Base-by-base conservation (phyloP, 2,113 vertebrate species). In the Zapus hudsonius region DNA sequence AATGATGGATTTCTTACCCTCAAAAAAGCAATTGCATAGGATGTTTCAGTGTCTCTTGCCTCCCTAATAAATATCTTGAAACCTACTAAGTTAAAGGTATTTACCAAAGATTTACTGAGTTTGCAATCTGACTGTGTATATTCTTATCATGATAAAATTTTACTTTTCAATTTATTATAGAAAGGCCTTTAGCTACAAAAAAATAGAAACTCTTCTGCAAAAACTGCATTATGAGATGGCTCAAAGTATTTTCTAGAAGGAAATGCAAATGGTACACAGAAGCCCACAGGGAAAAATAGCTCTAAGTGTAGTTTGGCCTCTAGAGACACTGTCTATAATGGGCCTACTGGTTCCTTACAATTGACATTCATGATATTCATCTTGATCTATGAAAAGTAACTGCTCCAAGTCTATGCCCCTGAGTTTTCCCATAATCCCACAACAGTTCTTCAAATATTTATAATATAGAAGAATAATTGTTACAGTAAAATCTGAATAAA, bases 381-480 rank as follows among this genome's bases (percentile, higher is more conserved):
- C 20, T 63, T 11, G 23, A 61, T 61, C 20, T 86, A 22, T 55
- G 4, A 76, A 11, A 70, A 83, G 8, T 25, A 87, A 66, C 5
- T 5, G 3, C 31, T 20, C 5, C 64, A 67, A 80, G 2, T 38
- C 8, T 61, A 8, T 63, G 33, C 55, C 23, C 52, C 44, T 31
- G 72, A 42, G 13, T n/a, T 10, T 91, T 69, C 59, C 33, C 20
- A 59, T 27, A 72, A 72, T 87, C 72, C 19, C 5, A 36, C 20
- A 57, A n/a, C n/a, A n/a, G n/a, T n/a, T n/a, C n/a, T n/a, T n/a
- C n/a, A 92, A 90, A 66, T 78, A 67, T 70, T 74, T 47, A 44
- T 80, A 16, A 11, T 74, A 15, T 25, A 42, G 3, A 55, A 55
- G 16, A 64, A 64, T 63, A 13, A 64, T 3, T 36, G 27, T 29